Evolutionary conservation across 2,113 vertebrate species (phyloP), one percentile per base, ranked within the genome.

Genomic region (Gavialis gangeticus): DNA sequence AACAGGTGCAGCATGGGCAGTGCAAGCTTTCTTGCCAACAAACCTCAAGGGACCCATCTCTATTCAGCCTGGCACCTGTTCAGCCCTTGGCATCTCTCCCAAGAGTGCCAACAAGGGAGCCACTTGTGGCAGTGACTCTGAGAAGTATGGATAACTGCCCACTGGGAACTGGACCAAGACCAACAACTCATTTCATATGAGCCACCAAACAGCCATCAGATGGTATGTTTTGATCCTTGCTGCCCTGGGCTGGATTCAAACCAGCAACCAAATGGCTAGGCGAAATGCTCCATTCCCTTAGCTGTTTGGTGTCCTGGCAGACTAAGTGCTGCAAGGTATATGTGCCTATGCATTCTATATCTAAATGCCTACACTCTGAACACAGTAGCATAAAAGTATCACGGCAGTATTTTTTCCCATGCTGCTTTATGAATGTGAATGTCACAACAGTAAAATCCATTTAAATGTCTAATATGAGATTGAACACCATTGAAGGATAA

Each of bases 21-120:
- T 0, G 0, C 9, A 13, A 0, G 3, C 89, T 27, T 76, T 57
- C 14, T 75, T 2, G 37, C 83, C 89, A 88, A 91, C 91, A 93
- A 75, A 94, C 85, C 92, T 94, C 79, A 86, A 73, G 92, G 91
- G 95, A 91, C 82, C 76, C 12, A 24, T 92, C 63, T 63, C 1
- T 4, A 88, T 86, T 1, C 0, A 78, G 89, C 62, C 79, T 95
- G 96, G 95, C 67, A 0, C 8, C 76, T 14, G 8, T 21, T 85
- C 87, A 94, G 80, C 54, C 77, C 58, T 27, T 17, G 24, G 30
- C 46, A 5, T 2, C 21, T 37, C 24, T 25, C 69, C 79, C 90
- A 8, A 24, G 30, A 12, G 57, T 5, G 15, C 57, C 57, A 59
- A 9, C 57, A 3, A 17, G 9, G 30, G 58, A 62, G 77, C 22